Percentiles rank a stretch among this genome's conserved stretches.
Conservation (phyloP, 2,113 vertebrate species). For the Echinops telfairi region DNA sequence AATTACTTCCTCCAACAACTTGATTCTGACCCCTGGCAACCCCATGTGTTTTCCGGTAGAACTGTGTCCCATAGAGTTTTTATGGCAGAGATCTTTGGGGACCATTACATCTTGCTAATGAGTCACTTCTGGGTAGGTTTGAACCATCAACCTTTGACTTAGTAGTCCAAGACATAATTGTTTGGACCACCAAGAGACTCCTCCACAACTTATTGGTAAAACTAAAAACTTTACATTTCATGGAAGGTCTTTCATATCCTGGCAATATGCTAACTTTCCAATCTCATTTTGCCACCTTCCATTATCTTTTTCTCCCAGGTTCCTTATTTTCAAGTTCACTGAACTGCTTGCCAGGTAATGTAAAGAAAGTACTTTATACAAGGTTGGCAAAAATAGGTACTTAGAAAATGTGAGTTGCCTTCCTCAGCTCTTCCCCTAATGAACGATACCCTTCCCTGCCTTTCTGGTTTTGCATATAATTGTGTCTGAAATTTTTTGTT, state of each 20-base stretch:
- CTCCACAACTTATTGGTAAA: not conserved
- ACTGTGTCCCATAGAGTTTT: not conserved
- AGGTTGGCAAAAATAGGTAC: conserved; percentile 49
- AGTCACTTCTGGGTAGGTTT: not conserved
- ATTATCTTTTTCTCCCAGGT: conserved; percentile 5
- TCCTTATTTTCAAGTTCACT: conserved; percentile 73
- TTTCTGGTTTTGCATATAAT: conserved; percentile 39
- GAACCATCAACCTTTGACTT: not conserved
- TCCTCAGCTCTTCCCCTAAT: not conserved
- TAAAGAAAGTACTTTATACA: conserved; percentile 30
- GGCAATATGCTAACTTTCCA: conserved; percentile 12
- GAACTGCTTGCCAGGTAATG: conserved; percentile 39
- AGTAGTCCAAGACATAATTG: not conserved
- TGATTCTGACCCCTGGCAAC: not conserved
- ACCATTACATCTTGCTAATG: not conserved
- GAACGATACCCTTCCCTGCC: not conserved
- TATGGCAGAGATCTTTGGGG: not conserved
- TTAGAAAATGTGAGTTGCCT: conserved; percentile 59
- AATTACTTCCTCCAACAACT: not conserved
- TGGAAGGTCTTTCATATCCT: not conserved
- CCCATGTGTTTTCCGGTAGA: not conserved
- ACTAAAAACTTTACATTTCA: conserved; percentile 16
- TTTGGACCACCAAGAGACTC: not conserved
- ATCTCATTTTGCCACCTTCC: not conserved
- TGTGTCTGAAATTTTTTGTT: conserved; percentile 43